Percentiles rank a stretch among this genome's conserved stretches.
These are phyloP conservation scores for Falco cherrug DNA, from an alignment of 2,797 vertebrate species.

Conservation along the genomic window DNA sequence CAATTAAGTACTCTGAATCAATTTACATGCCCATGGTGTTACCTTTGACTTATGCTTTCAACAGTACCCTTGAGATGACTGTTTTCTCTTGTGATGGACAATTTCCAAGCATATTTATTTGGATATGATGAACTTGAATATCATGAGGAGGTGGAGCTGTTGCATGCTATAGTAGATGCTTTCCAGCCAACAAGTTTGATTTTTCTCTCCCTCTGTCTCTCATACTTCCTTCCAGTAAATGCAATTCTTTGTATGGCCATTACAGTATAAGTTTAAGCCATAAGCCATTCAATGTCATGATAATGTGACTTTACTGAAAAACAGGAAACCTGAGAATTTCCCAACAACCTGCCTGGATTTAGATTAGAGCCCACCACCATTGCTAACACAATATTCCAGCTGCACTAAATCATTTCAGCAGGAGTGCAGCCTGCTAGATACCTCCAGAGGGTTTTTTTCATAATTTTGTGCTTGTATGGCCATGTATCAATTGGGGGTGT, in stretches of 20 bases:
- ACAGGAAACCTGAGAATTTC: not conserved
- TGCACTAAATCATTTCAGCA: not conserved
- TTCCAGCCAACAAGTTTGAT: not conserved
- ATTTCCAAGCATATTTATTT: constrained; percentile 45
- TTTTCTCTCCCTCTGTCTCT: not conserved
- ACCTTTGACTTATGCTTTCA: constrained; percentile 55
- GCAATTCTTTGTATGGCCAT: not conserved
- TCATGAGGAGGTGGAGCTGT: not conserved
- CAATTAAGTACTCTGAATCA: constrained; percentile 29
- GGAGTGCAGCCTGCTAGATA: not conserved
- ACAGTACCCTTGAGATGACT: constrained; percentile 41
- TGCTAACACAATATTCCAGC: not conserved
- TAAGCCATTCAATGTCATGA: not conserved
- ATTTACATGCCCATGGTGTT: constrained; percentile 1
- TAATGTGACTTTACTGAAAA: not conserved
- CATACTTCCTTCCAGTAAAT: not conserved
- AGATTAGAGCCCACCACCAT: not conserved
- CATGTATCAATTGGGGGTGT: not conserved
- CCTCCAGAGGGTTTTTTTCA: not conserved
- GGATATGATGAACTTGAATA: not conserved
- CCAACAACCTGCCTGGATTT: not conserved
- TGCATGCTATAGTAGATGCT: not conserved
- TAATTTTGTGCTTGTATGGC: not conserved
- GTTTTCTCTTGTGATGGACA: constrained; percentile 14
- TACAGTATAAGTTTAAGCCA: not conserved